A percentile compares a stretch with the other conserved stretches of the same genome.
Evolutionary conservation across 2,888 invertebrate species (phyloP).

Genomic region (Cerastoderma edule): DNA sequence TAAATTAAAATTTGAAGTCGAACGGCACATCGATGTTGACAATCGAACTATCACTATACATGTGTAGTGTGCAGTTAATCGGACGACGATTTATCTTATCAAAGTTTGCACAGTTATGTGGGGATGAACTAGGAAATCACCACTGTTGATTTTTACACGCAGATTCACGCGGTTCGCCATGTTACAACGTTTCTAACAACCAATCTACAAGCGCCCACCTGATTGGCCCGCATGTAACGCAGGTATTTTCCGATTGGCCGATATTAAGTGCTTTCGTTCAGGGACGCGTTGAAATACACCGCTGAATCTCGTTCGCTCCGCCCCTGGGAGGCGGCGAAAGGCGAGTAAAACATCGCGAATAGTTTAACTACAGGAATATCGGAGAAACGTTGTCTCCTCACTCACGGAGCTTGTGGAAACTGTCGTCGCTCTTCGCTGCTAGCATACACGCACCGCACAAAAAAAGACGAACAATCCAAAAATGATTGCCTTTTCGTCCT

Average conservation of each 20-base stretch:
- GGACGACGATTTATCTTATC: conserved; percentile 57
- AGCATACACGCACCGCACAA: background rate
- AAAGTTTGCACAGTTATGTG: conserved; percentile 50
- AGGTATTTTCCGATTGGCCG: conserved; percentile 48
- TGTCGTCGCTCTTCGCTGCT: conserved; percentile 5
- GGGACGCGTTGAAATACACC: conserved; percentile 36
- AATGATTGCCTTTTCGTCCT: conserved; percentile 38
- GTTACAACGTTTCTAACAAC: conserved; percentile 49
- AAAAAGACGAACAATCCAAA: conserved; percentile 18
- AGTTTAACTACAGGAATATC: conserved; percentile 19
- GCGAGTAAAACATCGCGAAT: background rate
- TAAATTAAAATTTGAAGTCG: no score
- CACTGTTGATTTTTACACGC: conserved; percentile 57
- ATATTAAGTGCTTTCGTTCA: conserved; percentile 34
- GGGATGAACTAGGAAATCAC: conserved; percentile 53
- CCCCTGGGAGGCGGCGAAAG: conserved; percentile 44
- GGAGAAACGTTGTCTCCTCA: conserved; percentile 1
- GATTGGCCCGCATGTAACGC: conserved; percentile 48
- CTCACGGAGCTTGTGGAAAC: conserved; percentile 10
- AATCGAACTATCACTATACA: conserved; percentile 28
- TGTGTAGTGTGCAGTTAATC: conserved; percentile 38
- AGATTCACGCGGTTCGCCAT: conserved; percentile 52
- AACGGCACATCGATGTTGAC: conserved; percentile 18
- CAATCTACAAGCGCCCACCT: conserved; percentile 40
- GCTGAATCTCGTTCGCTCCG: conserved; percentile 35